phyloP scores from a whole-genome alignment of 1,140 invertebrate species.

The Trinorchestia longiramus region DNA sequence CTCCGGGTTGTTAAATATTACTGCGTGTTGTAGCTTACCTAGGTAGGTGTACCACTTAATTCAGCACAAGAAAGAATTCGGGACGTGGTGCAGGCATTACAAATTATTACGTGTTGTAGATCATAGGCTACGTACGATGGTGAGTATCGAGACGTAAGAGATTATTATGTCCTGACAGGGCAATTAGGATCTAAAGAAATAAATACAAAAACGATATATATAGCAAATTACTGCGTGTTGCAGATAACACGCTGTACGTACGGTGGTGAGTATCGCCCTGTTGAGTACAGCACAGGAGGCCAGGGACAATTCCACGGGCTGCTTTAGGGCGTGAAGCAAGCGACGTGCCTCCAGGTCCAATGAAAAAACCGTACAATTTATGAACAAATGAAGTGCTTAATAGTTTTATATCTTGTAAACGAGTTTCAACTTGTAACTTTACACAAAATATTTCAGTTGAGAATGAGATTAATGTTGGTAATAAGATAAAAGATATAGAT shows the following conservation, averaged over 20 bases:
- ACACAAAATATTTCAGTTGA: too few relatives aligned
- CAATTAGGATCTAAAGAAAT: too few relatives aligned
- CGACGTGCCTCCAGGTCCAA: not conserved
- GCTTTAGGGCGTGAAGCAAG: not conserved
- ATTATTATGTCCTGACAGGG: too few relatives aligned
- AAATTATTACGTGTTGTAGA: not conserved
- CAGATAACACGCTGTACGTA: not conserved
- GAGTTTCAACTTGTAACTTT: not conserved
- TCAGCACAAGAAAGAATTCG: too few relatives aligned
- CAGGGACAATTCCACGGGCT: not conserved
- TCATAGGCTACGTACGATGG: not conserved
- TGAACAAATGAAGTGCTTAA: not conserved
- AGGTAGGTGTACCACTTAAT: too few relatives aligned
- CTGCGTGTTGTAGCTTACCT: too few relatives aligned
- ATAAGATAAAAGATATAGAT: too few relatives aligned
- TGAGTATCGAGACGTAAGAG: too few relatives aligned
- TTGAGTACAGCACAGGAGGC: not conserved
- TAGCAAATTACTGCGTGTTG: not conserved
- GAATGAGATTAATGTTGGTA: too few relatives aligned
- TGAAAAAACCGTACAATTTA: not conserved
- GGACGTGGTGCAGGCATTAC: not conserved
- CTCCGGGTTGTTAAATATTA: too few relatives aligned
- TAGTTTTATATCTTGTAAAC: not conserved
- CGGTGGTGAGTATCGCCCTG: not conserved
- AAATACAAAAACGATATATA: too few relatives aligned